These are phyloP conservation scores for Philhelius pedissequus DNA, from an alignment of 2,888 invertebrate genomes.

Conservation along the genomic window DNA sequence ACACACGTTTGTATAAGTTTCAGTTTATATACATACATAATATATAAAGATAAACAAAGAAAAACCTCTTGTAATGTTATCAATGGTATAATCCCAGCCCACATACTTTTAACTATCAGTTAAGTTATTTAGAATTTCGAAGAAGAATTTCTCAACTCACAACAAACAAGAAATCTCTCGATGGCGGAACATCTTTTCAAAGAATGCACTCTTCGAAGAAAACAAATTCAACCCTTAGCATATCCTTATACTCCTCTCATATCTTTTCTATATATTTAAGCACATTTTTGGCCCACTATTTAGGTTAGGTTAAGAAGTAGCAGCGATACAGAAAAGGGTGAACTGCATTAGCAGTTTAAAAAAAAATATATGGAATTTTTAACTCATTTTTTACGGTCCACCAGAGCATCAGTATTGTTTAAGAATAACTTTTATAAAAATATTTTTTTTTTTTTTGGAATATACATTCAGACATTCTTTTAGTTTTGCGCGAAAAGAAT, in stretches of 20 bases:
- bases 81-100: conserved; percentile 55
- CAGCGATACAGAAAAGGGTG: not conserved
- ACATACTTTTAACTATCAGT: conserved; percentile 59
- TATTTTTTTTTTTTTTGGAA: too few relatives aligned
- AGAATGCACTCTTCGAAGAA: conserved; percentile 54
- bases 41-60: not conserved
- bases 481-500: conserved; percentile 46
- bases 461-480: conserved; percentile 44
- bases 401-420: not conserved
- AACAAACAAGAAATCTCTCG: conserved; percentile 59
- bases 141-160: conserved; percentile 57
- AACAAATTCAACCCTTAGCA: conserved; percentile 24
- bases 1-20: not conserved
- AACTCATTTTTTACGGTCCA: not conserved
- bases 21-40: not conserved
- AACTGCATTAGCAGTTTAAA: conserved; percentile 51
- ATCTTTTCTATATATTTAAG: not conserved
- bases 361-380: conserved; percentile 28
- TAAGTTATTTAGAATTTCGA: conserved; percentile 66
- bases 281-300: conserved; percentile 17
- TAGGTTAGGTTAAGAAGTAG: not conserved
- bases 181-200: conserved; percentile 41
- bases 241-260: not conserved
- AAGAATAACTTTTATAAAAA: conserved; percentile 57
- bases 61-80: conserved; percentile 54